phyloP scores from a whole-genome alignment of 2,113 vertebrate genomes.

The Petroica traversi region DNA sequence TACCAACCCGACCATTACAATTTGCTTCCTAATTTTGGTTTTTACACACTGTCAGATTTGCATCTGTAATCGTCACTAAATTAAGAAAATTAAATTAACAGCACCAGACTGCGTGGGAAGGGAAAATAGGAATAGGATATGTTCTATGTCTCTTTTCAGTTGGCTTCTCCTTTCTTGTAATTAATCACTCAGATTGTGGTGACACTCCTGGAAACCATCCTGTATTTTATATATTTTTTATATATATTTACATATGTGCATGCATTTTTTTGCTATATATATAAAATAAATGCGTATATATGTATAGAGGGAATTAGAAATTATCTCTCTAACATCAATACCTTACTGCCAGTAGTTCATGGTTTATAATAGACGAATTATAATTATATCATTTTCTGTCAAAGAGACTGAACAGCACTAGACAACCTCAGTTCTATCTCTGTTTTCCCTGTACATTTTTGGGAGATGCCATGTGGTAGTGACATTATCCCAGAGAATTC shows the following conservation, averaged over 20 bases:
- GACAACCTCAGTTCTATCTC: background rate
- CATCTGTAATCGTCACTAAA: background rate
- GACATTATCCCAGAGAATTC: background rate
- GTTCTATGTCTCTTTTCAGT: background rate
- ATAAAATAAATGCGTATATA: background rate
- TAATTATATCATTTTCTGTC: background rate
- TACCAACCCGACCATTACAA: background rate
- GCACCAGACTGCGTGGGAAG: background rate
- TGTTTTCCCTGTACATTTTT: background rate
- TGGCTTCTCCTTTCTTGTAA: background rate
- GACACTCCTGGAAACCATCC: background rate
- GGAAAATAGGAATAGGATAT: background rate
- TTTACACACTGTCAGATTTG: background rate
- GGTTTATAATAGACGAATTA: background rate
- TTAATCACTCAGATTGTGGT: background rate
- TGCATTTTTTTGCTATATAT: background rate
- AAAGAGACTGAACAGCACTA: background rate
- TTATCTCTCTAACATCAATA: background rate
- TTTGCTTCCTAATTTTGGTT: slow-evolving; percentile 9
- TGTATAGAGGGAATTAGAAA: background rate
- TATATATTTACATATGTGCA: background rate
- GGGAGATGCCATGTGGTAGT: background rate
- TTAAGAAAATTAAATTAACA: slow-evolving; percentile 14
- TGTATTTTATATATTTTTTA: background rate
- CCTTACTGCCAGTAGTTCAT: background rate